Evolutionary conservation across 2,888 invertebrate genomes (phyloP), one percentile per base, ranked within the genome.

Genomic region (Tortricodes alternella): DNA sequence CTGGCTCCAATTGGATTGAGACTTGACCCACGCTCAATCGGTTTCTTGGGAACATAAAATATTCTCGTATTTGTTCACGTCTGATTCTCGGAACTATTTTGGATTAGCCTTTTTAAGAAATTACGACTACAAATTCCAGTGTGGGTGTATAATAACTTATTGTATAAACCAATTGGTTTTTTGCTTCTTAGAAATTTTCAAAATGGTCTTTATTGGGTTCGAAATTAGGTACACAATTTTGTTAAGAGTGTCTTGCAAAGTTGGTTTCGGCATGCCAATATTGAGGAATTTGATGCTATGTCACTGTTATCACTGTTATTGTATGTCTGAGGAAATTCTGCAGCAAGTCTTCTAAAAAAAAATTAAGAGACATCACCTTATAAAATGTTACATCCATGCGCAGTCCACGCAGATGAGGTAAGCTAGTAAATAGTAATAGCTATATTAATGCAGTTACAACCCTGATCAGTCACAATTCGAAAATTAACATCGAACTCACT

Each of bases 301-400:
- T 58, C n/a, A n/a, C n/a, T n/a, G 59, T 61, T 61, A 53, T 52
- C 56, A 58, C n/a, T 51, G 8, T 19, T 34, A 58, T 62, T 53
- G 50, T 56, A 56, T 53, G 37, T 49, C 48, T 35, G 61, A 38
- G 43, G 43, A 50, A 15, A 34, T 29, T 53, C 24, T 52, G 18
- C 19, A 6, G 23, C 29, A 46, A 11, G 37, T 41, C 53, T 56
- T 53, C 34, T 55, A 24, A 46, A 9, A 24, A 24, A 24, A 24
- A 24, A 9, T 9, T n/a, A n/a, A n/a, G n/a, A n/a, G n/a, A n/a
- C n/a, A n/a, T n/a, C n/a, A n/a, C n/a, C n/a, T n/a, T n/a, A n/a
- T n/a, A n/a, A n/a, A n/a, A n/a, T n/a, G n/a, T n/a, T n/a, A n/a
- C n/a, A n/a, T n/a, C n/a, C n/a, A n/a, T n/a, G n/a, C n/a, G n/a